A percentile compares a stretch with the other conserved stretches of the same genome.
These are phyloP conservation scores for Cherax destructor DNA, from an alignment of 1,140 invertebrate species.

Conservation along the genomic window DNA sequence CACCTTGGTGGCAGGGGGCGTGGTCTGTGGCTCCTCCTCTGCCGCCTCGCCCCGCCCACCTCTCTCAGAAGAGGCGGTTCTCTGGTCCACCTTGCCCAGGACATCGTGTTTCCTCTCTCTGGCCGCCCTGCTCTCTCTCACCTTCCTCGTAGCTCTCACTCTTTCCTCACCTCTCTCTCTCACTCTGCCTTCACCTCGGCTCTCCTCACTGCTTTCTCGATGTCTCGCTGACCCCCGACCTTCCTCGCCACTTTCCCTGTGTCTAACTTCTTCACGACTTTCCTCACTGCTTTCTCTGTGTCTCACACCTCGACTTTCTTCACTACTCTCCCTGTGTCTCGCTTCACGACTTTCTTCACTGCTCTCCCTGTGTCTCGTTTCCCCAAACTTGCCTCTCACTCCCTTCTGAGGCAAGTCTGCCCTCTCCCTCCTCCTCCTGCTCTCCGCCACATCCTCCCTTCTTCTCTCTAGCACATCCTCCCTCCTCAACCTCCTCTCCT, in stretches of 20 bases:
- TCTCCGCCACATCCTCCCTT: neutral
- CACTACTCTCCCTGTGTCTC: neutral
- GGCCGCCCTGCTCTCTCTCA: neutral
- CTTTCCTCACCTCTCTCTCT: constrained; percentile 19
- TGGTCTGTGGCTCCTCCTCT: neutral
- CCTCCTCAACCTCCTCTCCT: constrained; percentile 30
- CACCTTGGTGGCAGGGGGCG: neutral
- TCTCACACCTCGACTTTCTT: neutral
- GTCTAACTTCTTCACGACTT: neutral
- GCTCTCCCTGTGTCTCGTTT: constrained; percentile 14
- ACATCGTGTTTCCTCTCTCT: constrained; percentile 1
- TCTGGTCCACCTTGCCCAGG: neutral
- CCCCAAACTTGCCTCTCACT: constrained; percentile 7
- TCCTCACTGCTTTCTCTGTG: neutral
- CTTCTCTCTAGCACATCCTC: neutral
- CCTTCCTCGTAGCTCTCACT: neutral
- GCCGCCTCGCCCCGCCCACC: neutral
- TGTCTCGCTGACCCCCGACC: neutral
- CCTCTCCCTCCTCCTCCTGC: neutral
- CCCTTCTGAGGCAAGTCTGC: neutral
- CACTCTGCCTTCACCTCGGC: neutral
- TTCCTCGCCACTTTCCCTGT: neutral
- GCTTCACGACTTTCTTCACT: constrained; percentile 18
- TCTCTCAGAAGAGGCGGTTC: neutral
- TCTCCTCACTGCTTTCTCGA: constrained; percentile 24